Conservation (phyloP, 92 coral and sea anemone genomes). For the Zoanthus solanderi region DNA sequence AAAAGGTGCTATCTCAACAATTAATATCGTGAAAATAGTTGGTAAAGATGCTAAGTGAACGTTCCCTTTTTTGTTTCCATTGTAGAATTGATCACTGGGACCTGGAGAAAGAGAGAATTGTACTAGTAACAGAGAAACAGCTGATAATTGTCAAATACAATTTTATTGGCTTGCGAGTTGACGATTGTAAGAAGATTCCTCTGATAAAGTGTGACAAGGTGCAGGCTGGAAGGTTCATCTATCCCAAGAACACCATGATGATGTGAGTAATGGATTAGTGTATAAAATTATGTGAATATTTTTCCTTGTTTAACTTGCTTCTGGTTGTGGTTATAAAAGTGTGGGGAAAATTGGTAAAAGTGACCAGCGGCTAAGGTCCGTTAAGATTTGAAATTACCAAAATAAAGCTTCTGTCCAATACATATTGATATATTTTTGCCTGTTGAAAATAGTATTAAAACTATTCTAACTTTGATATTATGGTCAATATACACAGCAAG, state of each 20-base stretch:
- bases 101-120: slow-evolving; percentile 91
- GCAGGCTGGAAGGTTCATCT: slow-evolving; percentile 89
- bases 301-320: not conserved
- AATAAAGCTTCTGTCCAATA: no score
- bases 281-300: not conserved
- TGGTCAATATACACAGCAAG: no score
- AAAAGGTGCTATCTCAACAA: no score
- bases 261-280: slow-evolving; percentile 76
- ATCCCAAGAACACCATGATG: slow-evolving; percentile 94
- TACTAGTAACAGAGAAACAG: slow-evolving; percentile 83
- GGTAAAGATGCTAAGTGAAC: not conserved
- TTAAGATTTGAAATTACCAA: no score
- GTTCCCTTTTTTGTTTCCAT: not conserved
- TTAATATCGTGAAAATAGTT: no score
- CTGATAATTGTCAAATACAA: slow-evolving; percentile 82
- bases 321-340: not conserved
- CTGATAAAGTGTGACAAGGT: slow-evolving; percentile 91
- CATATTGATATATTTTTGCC: no score
- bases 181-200: slow-evolving; percentile 92
- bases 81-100: slow-evolving; percentile 99
- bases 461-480: no score
- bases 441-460: no score
- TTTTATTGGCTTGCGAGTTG: slow-evolving; percentile 89
- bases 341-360: not conserved
- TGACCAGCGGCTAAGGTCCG: no score